Evolutionary conservation across 2,888 invertebrate species (phyloP).

Genomic region (Byasa hedistus): DNA sequence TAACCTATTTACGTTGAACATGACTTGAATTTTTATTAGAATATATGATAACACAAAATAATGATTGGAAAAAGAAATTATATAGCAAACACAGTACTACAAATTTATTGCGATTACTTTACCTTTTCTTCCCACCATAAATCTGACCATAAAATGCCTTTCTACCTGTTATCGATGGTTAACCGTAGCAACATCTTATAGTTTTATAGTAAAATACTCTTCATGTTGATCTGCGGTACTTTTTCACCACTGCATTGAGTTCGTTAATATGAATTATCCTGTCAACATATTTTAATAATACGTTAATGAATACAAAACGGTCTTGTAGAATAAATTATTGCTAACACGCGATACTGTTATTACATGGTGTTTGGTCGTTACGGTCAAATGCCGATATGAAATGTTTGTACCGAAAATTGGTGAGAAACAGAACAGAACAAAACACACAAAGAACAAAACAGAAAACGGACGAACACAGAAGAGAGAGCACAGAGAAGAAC

Average conservation of each 20-base stretch:
- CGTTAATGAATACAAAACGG: slow-evolving; percentile 10
- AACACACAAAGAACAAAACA: no score
- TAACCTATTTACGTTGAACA: no score
- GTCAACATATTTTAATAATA: slow-evolving; percentile 9
- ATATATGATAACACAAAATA: no score
- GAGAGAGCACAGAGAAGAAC: no score
- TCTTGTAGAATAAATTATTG: neutral
- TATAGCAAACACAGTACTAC: no score
- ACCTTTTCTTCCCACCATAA: no score
- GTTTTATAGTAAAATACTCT: neutral
- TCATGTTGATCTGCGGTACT: neutral
- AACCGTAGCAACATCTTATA: neutral
- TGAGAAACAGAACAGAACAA: neutral
- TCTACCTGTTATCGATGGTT: neutral
- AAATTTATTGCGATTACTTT: no score
- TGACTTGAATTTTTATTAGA: no score
- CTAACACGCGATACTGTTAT: slow-evolving; percentile 5
- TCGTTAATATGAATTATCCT: slow-evolving; percentile 1
- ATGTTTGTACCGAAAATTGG: neutral
- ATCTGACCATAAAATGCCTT: neutral
- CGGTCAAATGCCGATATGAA: neutral
- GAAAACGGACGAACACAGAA: no score
- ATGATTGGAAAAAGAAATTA: no score
- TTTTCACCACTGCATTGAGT: neutral
- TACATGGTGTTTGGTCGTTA: slow-evolving; percentile 4